Evolutionary conservation across 2,888 invertebrate species (phyloP).

Genomic region (Hanleya hanleyi): DNA sequence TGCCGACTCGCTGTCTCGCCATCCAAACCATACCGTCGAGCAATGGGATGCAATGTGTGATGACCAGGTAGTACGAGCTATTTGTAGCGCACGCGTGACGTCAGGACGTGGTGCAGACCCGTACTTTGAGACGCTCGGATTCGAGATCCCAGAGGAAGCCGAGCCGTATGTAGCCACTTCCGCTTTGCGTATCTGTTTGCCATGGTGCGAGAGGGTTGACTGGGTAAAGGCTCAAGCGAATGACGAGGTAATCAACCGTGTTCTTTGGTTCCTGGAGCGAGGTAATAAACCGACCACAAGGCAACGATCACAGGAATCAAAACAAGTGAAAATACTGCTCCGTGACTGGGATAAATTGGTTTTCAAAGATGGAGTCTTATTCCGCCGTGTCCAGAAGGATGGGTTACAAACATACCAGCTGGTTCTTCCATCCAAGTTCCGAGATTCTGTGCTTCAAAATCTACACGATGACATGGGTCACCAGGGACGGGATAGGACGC

Average conservation of each 20-base stretch:
- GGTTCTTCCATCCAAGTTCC: background rate
- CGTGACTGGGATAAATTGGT: constrained; percentile 1
- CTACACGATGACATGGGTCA: constrained; percentile 21
- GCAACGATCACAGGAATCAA: too few species aligned
- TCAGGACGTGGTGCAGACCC: background rate
- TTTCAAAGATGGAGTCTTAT: background rate
- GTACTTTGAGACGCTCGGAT: background rate
- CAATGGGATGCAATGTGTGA: background rate
- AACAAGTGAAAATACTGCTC: too few species aligned
- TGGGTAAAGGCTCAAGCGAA: too few species aligned
- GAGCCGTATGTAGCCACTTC: too few species aligned
- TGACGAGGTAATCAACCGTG: too few species aligned
- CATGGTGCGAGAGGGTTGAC: too few species aligned
- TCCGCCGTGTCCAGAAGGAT: background rate
- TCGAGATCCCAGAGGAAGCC: background rate
- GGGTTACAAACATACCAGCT: background rate
- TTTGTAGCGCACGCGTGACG: too few species aligned
- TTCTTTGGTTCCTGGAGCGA: too few species aligned
- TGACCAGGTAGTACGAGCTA: background rate
- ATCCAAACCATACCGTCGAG: background rate
- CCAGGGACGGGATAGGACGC: constrained; percentile 12
- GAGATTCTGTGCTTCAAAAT: background rate
- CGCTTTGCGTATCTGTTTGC: too few species aligned
- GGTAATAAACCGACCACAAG: too few species aligned
- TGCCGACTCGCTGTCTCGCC: background rate